Percentiles rank a stretch among this genome's conserved stretches.
Evolutionary conservation across 64 coral and sea anemone species (phyloP).

Genomic region (Dendrophyllia cribrosa): DNA sequence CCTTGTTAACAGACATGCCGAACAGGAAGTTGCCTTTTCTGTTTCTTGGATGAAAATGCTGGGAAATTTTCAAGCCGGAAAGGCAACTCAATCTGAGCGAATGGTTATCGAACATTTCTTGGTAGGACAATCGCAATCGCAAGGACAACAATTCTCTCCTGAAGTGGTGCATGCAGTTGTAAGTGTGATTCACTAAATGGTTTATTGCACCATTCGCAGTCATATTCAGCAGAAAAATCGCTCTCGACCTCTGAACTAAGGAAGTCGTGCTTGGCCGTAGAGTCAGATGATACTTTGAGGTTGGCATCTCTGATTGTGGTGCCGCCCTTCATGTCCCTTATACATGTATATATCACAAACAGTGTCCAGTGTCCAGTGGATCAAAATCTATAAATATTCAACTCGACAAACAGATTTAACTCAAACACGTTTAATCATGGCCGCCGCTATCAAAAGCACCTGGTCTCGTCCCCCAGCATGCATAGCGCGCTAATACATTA

Average conservation of each 20-base stretch:
- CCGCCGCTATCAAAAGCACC: too few species aligned
- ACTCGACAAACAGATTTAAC: too few species aligned
- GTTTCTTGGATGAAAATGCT: conserved; percentile 58
- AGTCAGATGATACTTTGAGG: too few species aligned
- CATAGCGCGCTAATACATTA: too few species aligned
- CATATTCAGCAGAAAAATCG: background rate
- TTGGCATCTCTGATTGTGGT: too few species aligned
- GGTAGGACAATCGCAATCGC: conserved; percentile 10
- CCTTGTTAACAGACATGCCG: background rate
- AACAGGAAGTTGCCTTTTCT: conserved; percentile 38
- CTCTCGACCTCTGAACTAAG: background rate
- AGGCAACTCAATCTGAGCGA: conserved; percentile 16
- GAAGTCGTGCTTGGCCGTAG: background rate
- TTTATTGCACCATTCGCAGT: conserved; percentile 42
- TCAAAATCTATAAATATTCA: too few species aligned
- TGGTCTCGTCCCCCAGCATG: too few species aligned
- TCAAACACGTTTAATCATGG: too few species aligned
- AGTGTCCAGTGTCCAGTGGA: too few species aligned
- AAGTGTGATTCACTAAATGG: conserved; percentile 19
- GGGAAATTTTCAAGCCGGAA: conserved; percentile 11
- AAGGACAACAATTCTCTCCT: conserved; percentile 7
- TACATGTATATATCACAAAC: too few species aligned
- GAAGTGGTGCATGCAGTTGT: conserved; percentile 14
- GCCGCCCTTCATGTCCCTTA: background rate
- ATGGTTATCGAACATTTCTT: conserved; percentile 24